Evolutionary conservation across 1,140 invertebrate species (phyloP).

Genomic region (Bombus ignitus): DNA sequence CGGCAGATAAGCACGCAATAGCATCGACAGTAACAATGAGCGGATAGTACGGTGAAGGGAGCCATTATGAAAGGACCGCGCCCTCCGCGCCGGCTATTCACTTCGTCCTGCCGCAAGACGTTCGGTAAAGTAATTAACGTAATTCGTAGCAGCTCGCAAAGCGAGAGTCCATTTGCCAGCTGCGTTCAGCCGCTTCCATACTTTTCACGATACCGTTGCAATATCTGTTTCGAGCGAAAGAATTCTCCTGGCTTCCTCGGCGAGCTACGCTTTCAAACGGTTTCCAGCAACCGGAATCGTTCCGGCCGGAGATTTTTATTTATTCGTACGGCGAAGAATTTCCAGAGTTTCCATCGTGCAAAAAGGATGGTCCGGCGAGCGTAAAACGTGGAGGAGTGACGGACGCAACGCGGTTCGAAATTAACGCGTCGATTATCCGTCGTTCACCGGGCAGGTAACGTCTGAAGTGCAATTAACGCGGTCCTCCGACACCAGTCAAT

Average conservation of each 20-base stretch:
- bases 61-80: slow-evolving; percentile 37
- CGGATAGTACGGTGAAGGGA: slow-evolving; percentile 41
- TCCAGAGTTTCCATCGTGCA: background rate
- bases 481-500: slow-evolving; percentile 26
- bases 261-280: background rate
- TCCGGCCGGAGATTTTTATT: background rate
- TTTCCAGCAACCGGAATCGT: background rate
- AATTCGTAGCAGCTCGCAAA: slow-evolving; percentile 15
- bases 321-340: background rate
- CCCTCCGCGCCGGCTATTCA: background rate
- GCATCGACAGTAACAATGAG: slow-evolving; percentile 46
- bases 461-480: slow-evolving; percentile 44
- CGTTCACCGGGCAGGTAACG: background rate
- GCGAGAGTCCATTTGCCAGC: background rate
- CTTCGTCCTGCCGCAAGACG: slow-evolving; percentile 7
- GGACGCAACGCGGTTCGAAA: slow-evolving; percentile 1
- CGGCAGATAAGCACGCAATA: slow-evolving; percentile 45
- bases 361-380: background rate
- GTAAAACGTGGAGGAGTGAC: background rate
- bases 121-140: slow-evolving; percentile 25
- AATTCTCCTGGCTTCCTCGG: too few relatives aligned
- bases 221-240: background rate
- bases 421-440: slow-evolving; percentile 7
- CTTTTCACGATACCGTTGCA: background rate
- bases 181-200: background rate